Evolutionary conservation across 2,888 invertebrate species (phyloP).

Genomic region (Xestia rhomboidea): DNA sequence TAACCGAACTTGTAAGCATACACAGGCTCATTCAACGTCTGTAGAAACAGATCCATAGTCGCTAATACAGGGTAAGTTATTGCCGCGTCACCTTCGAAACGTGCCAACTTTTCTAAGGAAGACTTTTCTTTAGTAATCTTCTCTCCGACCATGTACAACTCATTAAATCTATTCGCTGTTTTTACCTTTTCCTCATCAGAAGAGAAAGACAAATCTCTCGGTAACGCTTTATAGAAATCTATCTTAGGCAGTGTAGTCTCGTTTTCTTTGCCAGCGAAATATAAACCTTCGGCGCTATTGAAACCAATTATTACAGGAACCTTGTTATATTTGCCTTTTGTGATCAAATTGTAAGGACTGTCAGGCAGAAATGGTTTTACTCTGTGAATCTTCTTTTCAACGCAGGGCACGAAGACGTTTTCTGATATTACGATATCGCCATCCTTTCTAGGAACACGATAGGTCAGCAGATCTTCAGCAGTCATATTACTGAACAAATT

Average conservation of each 20-base stretch:
- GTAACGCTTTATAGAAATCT: constrained; percentile 78
- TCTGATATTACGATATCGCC: constrained; percentile 84
- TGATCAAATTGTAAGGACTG: constrained; percentile 80
- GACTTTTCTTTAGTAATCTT: constrained; percentile 77
- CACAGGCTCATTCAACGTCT: constrained; percentile 73
- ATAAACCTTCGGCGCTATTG: constrained; percentile 84
- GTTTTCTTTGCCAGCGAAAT: constrained; percentile 86
- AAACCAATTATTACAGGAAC: constrained; percentile 84
- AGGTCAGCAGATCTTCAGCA: constrained; percentile 73
- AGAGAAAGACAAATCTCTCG: constrained; percentile 80
- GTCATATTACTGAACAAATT: constrained; percentile 75
- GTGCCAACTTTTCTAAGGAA: constrained; percentile 76
- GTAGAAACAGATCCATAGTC: constrained; percentile 77
- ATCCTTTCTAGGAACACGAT: constrained; percentile 80
- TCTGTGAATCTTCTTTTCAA: constrained; percentile 75
- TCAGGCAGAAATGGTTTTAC: constrained; percentile 78
- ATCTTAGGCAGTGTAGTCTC: constrained; percentile 79
- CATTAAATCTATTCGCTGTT: constrained; percentile 75
- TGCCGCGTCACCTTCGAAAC: constrained; percentile 82
- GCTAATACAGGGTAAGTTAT: constrained; percentile 80
- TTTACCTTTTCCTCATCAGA: constrained; percentile 70
- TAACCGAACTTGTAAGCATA: constrained; percentile 82
- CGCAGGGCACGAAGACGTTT: constrained; percentile 85
- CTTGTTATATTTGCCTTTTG: constrained; percentile 76
- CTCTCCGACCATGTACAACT: constrained; percentile 85